Conservation (phyloP, 2,113 vertebrate species). For the Pollachius pollachius region DNA sequence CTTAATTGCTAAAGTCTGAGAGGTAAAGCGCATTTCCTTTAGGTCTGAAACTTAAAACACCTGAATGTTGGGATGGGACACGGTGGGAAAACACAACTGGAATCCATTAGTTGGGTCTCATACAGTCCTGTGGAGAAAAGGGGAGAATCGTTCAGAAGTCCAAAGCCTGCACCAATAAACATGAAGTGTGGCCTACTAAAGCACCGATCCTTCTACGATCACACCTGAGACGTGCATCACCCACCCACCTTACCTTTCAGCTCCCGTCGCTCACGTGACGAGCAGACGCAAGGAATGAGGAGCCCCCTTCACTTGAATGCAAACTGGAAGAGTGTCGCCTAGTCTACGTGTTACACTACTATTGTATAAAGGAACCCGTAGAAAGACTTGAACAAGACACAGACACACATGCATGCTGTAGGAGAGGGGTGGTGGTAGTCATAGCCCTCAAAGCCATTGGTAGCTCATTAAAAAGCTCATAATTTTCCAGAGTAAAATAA, state of each 20-base stretch:
- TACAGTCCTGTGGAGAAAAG: slow-evolving; percentile 33
- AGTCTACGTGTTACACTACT: too few relatives aligned
- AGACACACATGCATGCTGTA: too few relatives aligned
- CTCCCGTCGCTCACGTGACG: slow-evolving; percentile 12
- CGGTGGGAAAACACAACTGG: slow-evolving; percentile 46
- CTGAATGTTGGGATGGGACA: slow-evolving; percentile 19
- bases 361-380: too few relatives aligned
- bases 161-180: slow-evolving; percentile 38
- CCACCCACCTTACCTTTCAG: slow-evolving; percentile 11
- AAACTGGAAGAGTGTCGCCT: too few relatives aligned
- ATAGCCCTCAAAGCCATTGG: too few relatives aligned
- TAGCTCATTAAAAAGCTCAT: too few relatives aligned
- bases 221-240: slow-evolving; percentile 30
- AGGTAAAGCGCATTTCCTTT: background rate
- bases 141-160: slow-evolving; percentile 48
- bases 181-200: slow-evolving; percentile 47
- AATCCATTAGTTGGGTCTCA: slow-evolving; percentile 50
- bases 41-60: slow-evolving; percentile 30
- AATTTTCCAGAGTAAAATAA: too few relatives aligned
- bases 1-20: slow-evolving; percentile 2
- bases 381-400: too few relatives aligned
- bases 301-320: too few relatives aligned
- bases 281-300: slow-evolving; percentile 24
- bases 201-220: slow-evolving; percentile 39
- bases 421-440: too few relatives aligned